Evolutionary conservation across 2,113 vertebrate genomes (phyloP), one percentile per base, ranked within the genome.

Genomic region (Trematocara zebra): DNA sequence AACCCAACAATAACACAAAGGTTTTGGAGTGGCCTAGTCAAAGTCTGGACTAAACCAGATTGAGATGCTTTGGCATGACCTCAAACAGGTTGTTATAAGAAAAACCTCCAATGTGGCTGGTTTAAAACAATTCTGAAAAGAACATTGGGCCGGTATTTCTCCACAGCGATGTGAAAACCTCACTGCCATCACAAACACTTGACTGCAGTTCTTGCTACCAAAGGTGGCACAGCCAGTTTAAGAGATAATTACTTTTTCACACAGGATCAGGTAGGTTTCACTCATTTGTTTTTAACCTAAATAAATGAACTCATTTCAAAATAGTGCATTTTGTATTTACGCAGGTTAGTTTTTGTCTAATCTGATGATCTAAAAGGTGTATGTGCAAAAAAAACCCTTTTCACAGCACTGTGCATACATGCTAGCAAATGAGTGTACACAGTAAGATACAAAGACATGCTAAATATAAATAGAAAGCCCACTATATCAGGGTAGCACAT

Each of bases 401-500:
- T 20, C 4, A 35, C 17, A 1, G 59, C 59, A 64, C 59, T 64
- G 59, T 37, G 11, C 61, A 40, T 14, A 8, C 61, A 47, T 42
- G 17, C 26, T 42, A 20, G 14, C 17, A 37, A 42, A 72, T 44
- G 28, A 67, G 8, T 76, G 54, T 61, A 49, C 8, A 47, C 18
- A 56, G 18, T 35, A 35, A 83, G 67, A 33, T 53, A 26, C 37
- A 78, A 88, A 81, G 15, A 18, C 57, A 80, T 10, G 11, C 28
- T 35, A 33, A 33, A 82, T 72, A 67, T 52, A 52, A 87, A 80
- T 40, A 83, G 35, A 53, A 23, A 33, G 44, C 49, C 35, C 78
- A 8, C 4, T 80, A 52, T 18, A 67, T 82, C 11, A 52, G 51
- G 51, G 84, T 52, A 89, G 11, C 49, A 78, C 17, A 57, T 80